Conservation (phyloP, 1,140 invertebrate genomes). For the Telenomus remus region DNA sequence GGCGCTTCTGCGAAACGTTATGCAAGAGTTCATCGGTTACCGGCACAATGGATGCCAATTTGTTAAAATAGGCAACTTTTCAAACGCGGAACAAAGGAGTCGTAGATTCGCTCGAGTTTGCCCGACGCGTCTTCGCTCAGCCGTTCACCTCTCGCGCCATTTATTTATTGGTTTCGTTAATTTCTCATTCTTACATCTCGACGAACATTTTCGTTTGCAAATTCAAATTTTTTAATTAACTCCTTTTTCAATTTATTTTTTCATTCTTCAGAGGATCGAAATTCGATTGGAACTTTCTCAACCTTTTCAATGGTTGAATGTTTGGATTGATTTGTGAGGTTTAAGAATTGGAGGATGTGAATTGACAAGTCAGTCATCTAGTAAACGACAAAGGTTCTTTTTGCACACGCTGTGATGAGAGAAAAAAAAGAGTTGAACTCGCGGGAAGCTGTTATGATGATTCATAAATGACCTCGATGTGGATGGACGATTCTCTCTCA, state of each 20-base stretch:
- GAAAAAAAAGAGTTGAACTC: slow-evolving; percentile 43
- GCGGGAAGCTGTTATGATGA: slow-evolving; percentile 63
- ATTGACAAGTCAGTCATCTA: background rate
- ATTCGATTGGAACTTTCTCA: no score
- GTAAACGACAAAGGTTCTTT: slow-evolving; percentile 29
- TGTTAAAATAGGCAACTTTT: slow-evolving; percentile 14
- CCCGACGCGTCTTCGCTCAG: slow-evolving; percentile 16
- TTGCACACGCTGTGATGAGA: slow-evolving; percentile 30
- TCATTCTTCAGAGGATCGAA: no score
- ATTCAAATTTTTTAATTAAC: no score
- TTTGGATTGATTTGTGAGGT: no score
- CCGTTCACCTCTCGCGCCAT: slow-evolving; percentile 11
- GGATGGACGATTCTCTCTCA: slow-evolving; percentile 70
- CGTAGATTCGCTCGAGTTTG: background rate
- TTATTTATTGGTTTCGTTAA: slow-evolving; percentile 14
- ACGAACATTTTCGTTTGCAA: no score
- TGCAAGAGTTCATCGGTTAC: slow-evolving; percentile 9
- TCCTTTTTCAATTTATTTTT: no score
- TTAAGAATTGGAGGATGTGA: no score
- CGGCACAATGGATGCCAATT: slow-evolving; percentile 13
- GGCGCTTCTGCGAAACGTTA: slow-evolving; percentile 14
- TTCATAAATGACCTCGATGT: slow-evolving; percentile 73
- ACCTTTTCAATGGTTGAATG: no score
- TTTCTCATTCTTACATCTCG: no score
- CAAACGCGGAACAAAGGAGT: slow-evolving; percentile 13